Evolutionary conservation across 2,113 vertebrate genomes (phyloP).

Genomic region (Chaetura pelagica): DNA sequence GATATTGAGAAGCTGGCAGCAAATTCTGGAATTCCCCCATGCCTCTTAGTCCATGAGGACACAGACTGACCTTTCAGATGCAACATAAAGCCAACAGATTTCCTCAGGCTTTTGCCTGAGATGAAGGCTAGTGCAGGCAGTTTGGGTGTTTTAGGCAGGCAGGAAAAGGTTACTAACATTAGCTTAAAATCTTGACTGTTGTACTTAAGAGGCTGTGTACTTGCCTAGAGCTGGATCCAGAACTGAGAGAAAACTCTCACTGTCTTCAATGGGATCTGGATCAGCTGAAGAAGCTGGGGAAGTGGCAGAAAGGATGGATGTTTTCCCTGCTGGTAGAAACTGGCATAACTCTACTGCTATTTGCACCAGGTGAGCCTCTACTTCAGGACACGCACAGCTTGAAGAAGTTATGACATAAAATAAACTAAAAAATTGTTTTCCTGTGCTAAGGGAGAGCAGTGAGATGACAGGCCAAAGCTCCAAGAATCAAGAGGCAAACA

Average conservation of each 20-base stretch:
- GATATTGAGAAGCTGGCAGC: not conserved
- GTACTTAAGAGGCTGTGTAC: not conserved
- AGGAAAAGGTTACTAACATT: not conserved
- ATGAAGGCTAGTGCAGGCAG: not conserved
- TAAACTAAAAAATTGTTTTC: not conserved
- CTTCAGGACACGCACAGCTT: not conserved
- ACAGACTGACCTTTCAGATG: not conserved
- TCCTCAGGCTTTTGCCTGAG: constrained; percentile 8
- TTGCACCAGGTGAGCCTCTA: not conserved
- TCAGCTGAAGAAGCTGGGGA: not conserved
- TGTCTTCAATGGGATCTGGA: not conserved
- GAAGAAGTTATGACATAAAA: not conserved
- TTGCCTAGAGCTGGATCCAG: not conserved
- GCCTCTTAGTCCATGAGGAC: not conserved
- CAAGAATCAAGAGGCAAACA: not conserved
- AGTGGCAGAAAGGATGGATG: not conserved
- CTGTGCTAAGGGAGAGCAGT: not conserved
- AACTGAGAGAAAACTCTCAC: not conserved
- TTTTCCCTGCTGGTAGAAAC: not conserved
- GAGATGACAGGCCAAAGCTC: not conserved
- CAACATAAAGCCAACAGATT: not conserved
- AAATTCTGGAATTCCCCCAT: constrained; percentile 7
- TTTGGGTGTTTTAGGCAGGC: not conserved
- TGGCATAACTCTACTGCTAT: not conserved
- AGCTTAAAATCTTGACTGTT: not conserved